Percentiles rank a stretch among this genome's conserved stretches.
phyloP scores from a whole-genome alignment of 2,797 vertebrate species.

The Rhinella marina region DNA sequence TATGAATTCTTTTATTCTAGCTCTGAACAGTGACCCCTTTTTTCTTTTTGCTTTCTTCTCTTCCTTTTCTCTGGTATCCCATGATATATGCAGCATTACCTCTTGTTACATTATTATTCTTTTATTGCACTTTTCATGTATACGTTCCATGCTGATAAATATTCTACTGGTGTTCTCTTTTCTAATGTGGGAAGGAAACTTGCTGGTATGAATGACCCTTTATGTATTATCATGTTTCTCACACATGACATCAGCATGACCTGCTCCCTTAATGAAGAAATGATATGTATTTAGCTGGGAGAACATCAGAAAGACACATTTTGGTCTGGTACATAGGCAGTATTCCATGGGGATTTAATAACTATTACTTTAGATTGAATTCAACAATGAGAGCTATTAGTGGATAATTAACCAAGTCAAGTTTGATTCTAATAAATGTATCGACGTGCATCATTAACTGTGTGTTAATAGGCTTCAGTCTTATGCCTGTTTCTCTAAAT shows the following conservation, averaged over 20 bases:
- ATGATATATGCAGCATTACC: no score
- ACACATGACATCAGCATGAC: neutral
- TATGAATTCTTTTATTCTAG: no score
- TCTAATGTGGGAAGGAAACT: no score
- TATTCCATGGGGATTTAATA: neutral
- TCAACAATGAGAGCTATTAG: neutral
- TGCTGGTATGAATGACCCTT: neutral
- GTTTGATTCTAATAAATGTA: constrained; percentile 6
- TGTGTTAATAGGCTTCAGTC: neutral
- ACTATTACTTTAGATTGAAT: constrained; percentile 1
- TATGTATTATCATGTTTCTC: neutral
- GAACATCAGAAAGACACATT: neutral
- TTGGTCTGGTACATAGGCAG: neutral
- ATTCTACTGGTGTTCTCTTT: no score
- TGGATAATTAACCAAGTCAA: constrained; percentile 19
- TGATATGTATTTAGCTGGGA: neutral
- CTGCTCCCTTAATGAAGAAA: neutral
- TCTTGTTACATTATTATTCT: no score
- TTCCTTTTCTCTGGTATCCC: no score
- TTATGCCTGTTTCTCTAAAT: neutral
- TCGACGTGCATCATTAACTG: neutral
- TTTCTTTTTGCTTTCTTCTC: no score
- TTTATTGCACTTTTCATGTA: no score
- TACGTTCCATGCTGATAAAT: no score
- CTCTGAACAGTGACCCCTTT: no score